Evolutionary conservation across 2,797 vertebrate species (phyloP).

Genomic region (Anableps anableps): DNA sequence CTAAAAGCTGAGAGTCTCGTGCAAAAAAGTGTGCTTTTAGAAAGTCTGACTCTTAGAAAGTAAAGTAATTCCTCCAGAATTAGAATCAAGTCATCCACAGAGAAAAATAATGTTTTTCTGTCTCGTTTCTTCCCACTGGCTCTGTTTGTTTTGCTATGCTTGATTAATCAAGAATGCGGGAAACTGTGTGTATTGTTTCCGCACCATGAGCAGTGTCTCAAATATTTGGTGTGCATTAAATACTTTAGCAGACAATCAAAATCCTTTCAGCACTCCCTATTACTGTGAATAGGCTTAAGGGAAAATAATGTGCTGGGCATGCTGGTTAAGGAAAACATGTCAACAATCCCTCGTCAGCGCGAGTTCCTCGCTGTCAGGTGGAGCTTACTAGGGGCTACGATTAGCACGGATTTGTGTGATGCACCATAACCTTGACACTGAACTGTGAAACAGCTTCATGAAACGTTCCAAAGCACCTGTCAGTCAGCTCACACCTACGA

Average conservation of each 20-base stretch:
- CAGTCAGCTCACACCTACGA: slow-evolving; percentile 77
- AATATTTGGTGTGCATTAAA: slow-evolving; percentile 84
- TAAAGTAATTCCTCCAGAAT: slow-evolving; percentile 57
- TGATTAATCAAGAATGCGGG: slow-evolving; percentile 80
- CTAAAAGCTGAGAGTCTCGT: slow-evolving; percentile 31
- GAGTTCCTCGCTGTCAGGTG: slow-evolving; percentile 78
- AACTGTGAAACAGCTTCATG: slow-evolving; percentile 80
- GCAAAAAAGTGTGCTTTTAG: slow-evolving; percentile 19
- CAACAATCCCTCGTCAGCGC: slow-evolving; percentile 70
- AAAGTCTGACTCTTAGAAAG: slow-evolving; percentile 31
- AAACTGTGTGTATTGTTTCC: slow-evolving; percentile 80
- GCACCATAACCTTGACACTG: slow-evolving; percentile 79
- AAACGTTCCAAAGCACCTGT: slow-evolving; percentile 79
- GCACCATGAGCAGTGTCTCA: slow-evolving; percentile 78
- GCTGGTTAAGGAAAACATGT: slow-evolving; percentile 76
- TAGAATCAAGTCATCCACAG: slow-evolving; percentile 54
- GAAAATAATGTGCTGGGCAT: slow-evolving; percentile 75
- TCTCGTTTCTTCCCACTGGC: slow-evolving; percentile 58
- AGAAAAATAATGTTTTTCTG: slow-evolving; percentile 34
- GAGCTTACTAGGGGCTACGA: slow-evolving; percentile 80
- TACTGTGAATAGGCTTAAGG: slow-evolving; percentile 76
- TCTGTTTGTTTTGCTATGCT: slow-evolving; percentile 80
- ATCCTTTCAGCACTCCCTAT: slow-evolving; percentile 79
- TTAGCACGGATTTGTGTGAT: slow-evolving; percentile 81
- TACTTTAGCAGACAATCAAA: slow-evolving; percentile 81